These are phyloP conservation scores for Amblyopsis hoosieri DNA, from an alignment of 2,797 vertebrate genomes.

Conservation along the genomic window DNA sequence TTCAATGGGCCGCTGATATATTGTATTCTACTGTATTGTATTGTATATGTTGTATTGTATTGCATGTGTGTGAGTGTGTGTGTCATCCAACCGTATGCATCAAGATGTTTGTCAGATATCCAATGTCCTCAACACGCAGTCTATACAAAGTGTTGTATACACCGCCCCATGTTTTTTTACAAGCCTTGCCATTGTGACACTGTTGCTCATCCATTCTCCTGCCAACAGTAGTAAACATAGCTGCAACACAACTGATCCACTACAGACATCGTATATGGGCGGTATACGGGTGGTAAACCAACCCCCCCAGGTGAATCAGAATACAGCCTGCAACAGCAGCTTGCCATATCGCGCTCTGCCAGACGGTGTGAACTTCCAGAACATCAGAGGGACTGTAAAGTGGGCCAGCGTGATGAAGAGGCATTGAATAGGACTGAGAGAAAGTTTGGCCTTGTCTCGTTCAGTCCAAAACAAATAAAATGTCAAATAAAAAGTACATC, in stretches of 20 bases:
- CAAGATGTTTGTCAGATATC: constrained; percentile 48
- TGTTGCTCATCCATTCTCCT: background rate
- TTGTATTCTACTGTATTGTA: background rate
- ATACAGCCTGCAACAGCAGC: constrained; percentile 63
- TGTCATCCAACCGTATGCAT: constrained; percentile 23
- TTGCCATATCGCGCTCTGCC: constrained; percentile 60
- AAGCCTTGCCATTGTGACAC: background rate
- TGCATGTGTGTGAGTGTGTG: constrained; percentile 21
- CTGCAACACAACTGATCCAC: constrained; percentile 7
- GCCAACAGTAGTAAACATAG: constrained; percentile 30
- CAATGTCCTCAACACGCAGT: constrained; percentile 27
- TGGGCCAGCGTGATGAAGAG: constrained; percentile 56
- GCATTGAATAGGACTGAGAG: constrained; percentile 26
- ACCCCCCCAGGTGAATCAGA: constrained; percentile 68
- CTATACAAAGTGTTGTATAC: background rate
- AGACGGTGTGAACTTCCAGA: constrained; percentile 66
- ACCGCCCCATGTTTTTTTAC: background rate
- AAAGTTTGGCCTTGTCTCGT: constrained; percentile 20
- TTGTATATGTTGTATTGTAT: background rate
- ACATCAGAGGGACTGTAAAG: constrained; percentile 71
- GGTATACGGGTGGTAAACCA: constrained; percentile 16
- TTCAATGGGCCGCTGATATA: constrained; percentile 20
- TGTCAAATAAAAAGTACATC: constrained; percentile 28
- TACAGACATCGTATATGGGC: constrained; percentile 22
- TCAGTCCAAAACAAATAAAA: background rate